phyloP scores from a whole-genome alignment of 2,113 vertebrate genomes.

The Noturus placidus region DNA sequence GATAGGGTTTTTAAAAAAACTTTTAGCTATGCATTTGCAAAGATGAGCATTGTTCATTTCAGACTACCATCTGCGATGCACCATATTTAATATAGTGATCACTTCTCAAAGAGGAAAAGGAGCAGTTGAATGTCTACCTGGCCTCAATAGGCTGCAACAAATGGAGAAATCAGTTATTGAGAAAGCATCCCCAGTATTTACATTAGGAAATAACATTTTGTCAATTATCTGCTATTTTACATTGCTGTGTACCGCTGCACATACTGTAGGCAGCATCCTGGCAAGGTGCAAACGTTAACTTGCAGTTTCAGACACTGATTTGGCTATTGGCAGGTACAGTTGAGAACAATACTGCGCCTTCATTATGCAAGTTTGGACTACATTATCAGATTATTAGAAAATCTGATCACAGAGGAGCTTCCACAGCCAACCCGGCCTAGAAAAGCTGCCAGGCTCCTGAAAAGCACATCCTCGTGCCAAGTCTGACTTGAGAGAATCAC shows the following conservation, averaged over 20 bases:
- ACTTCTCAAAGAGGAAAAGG: not conserved
- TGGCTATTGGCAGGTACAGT: conserved; percentile 59
- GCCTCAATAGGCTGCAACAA: conserved; percentile 60
- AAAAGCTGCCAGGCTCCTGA: conserved; percentile 48
- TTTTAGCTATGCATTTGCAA: not conserved
- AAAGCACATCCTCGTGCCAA: conserved; percentile 56
- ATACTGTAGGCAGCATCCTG: conserved; percentile 64
- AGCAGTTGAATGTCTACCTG: conserved; percentile 3
- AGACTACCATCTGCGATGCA: no score
- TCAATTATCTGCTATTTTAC: conserved; percentile 63
- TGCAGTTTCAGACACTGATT: conserved; percentile 63
- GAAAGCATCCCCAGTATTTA: conserved; percentile 65
- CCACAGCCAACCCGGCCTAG: conserved; percentile 43
- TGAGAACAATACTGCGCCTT: conserved; percentile 53
- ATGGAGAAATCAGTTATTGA: conserved; percentile 61
- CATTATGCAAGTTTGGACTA: conserved; percentile 59
- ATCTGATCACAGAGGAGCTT: conserved; percentile 62
- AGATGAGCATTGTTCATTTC: not conserved
- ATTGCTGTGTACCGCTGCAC: conserved; percentile 64
- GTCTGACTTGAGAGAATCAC: conserved; percentile 60
- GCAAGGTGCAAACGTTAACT: conserved; percentile 67
- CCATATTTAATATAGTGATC: not conserved
- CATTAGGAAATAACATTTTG: conserved; percentile 67
- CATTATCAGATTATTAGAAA: conserved; percentile 67
- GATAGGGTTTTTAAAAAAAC: no score